A percentile compares a stretch with the other conserved stretches of the same genome.
phyloP scores from a whole-genome alignment of 2,888 invertebrate species.

The Phrixothrix hirtus region DNA sequence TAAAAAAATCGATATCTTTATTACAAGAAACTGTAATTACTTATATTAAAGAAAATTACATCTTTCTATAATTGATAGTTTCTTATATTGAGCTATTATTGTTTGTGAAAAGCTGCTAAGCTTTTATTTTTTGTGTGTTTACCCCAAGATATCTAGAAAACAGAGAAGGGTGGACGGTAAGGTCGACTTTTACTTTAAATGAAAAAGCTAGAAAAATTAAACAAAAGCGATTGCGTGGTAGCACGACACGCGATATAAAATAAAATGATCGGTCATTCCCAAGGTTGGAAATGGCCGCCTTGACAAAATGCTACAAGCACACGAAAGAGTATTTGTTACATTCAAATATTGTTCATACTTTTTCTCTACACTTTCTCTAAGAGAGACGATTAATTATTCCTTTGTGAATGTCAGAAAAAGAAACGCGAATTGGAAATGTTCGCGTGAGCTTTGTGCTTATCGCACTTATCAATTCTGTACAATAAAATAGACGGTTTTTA shows the following conservation, averaged over 20 bases:
- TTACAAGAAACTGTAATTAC: no score
- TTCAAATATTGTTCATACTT: conserved; percentile 34
- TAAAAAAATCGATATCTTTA: no score
- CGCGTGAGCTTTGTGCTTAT: conserved; percentile 50
- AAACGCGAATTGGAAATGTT: conserved; percentile 42
- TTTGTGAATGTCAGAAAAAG: conserved; percentile 24
- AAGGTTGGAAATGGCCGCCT: conserved; percentile 46
- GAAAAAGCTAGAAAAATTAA: not conserved
- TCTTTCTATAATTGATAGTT: no score
- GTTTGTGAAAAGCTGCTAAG: no score
- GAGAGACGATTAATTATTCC: conserved; percentile 18
- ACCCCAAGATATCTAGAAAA: no score
- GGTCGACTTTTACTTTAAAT: not conserved
- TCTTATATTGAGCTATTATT: no score
- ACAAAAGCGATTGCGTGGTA: conserved; percentile 18
- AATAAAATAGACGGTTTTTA: conserved; percentile 49
- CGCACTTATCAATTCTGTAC: conserved; percentile 51
- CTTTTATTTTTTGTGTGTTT: no score
- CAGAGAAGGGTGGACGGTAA: no score
- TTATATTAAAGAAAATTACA: no score
- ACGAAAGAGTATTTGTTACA: conserved; percentile 45
- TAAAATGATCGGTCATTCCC: conserved; percentile 51
- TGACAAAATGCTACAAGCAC: conserved; percentile 46
- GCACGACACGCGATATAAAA: conserved; percentile 44
- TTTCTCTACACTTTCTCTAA: conserved; percentile 23